Percentiles rank a stretch among this genome's conserved stretches.
Conservation (phyloP, 2,113 vertebrate species). For the Corvus cornix region DNA sequence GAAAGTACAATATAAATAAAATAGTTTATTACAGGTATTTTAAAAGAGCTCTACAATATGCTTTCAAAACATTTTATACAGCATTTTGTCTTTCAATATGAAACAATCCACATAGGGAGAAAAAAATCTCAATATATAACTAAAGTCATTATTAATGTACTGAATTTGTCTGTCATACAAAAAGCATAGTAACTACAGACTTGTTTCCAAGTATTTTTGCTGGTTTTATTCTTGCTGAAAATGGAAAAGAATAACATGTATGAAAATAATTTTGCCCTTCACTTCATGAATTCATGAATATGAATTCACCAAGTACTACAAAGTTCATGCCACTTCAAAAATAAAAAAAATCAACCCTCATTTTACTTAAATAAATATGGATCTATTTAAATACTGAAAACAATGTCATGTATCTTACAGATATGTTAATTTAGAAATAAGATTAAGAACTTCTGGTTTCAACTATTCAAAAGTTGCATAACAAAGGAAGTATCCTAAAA, state of each 20-base stretch:
- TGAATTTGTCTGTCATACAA: constrained; percentile 14
- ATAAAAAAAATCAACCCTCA: not conserved
- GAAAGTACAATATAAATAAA: constrained; percentile 59
- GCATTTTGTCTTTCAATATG: constrained; percentile 69
- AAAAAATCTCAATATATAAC: constrained; percentile 10
- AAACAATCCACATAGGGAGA: constrained; percentile 55
- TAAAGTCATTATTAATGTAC: constrained; percentile 10
- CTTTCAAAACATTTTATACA: constrained; percentile 64
- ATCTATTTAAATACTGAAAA: constrained; percentile 6
- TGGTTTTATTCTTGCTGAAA: not conserved
- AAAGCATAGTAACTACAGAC: not conserved
- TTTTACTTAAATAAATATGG: constrained; percentile 22
- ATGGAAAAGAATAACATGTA: not conserved
- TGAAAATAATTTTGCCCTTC: not conserved
- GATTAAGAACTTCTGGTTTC: not conserved
- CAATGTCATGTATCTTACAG: not conserved
- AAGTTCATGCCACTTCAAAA: not conserved
- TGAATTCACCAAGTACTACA: not conserved
- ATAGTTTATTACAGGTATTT: constrained; percentile 69
- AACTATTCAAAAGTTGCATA: not conserved
- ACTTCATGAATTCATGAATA: not conserved
- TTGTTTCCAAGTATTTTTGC: not conserved
- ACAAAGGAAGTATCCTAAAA: not conserved
- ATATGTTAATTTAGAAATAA: not conserved
- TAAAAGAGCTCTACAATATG: constrained; percentile 63